These are phyloP conservation scores for Drosophila lacertosa DNA, from an alignment of 1,140 invertebrate species.

Conservation along the genomic window DNA sequence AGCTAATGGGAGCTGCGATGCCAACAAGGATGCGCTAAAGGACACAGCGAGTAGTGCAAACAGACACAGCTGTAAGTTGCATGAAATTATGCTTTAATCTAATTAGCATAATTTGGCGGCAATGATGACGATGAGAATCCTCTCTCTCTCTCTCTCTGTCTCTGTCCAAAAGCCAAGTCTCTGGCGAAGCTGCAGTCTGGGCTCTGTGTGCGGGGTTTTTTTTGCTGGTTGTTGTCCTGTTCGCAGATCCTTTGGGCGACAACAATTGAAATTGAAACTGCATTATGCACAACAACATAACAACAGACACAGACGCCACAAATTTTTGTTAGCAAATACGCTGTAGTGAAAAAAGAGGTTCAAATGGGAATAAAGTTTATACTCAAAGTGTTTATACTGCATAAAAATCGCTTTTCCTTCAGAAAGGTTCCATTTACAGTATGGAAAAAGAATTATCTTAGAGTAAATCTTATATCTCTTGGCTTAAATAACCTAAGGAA, in stretches of 20 bases:
- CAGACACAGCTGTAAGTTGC: slow-evolving; percentile 65
- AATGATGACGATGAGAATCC: slow-evolving; percentile 42
- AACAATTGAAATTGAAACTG: slow-evolving; percentile 82
- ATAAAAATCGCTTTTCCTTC: too few species aligned
- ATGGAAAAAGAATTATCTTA: too few species aligned
- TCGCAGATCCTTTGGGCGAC: slow-evolving; percentile 47
- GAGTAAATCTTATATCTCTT: too few species aligned
- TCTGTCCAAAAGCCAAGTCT: too few species aligned
- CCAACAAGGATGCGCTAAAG: slow-evolving; percentile 38
- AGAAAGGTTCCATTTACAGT: too few species aligned
- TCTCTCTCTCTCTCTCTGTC: neutral
- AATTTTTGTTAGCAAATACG: slow-evolving; percentile 47
- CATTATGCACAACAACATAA: slow-evolving; percentile 71
- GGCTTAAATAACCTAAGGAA: neutral
- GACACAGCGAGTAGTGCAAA: slow-evolving; percentile 24
- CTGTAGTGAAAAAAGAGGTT: neutral
- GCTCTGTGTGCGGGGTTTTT: slow-evolving; percentile 34
- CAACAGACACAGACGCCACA: slow-evolving; percentile 43
- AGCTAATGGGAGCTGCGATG: slow-evolving; percentile 19
- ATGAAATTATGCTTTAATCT: slow-evolving; percentile 82
- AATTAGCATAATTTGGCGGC: slow-evolving; percentile 81
- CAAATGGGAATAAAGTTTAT: neutral
- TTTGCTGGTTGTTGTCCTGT: slow-evolving; percentile 52
- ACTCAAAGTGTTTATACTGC: too few species aligned
- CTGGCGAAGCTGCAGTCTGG: slow-evolving; percentile 31